Evolutionary conservation across 2,888 invertebrate species (phyloP), one percentile per base, ranked within the genome.

Genomic region (Xanthorhoe designata): DNA sequence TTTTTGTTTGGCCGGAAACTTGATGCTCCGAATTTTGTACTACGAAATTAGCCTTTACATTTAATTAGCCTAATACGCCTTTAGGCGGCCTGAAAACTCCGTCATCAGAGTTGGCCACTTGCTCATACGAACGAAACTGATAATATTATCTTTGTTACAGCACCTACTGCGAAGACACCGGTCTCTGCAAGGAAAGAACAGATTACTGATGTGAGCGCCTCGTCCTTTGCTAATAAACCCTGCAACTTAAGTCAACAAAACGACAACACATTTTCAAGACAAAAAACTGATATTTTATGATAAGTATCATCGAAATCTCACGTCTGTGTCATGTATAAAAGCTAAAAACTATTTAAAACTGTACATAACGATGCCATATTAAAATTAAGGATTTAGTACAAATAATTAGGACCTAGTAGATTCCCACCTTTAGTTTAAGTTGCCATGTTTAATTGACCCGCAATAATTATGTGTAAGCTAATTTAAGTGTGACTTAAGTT

Each of bases 111-210:
- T n/a, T n/a, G n/a, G n/a, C n/a, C n/a, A n/a, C n/a, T n/a, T n/a
- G n/a, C n/a, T n/a, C n/a, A n/a, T n/a, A n/a, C n/a, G n/a, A n/a
- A n/a, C n/a, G n/a, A n/a, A n/a, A n/a, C n/a, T 55, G 24, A 45
- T 24, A 38, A 17, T 2, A 47, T 17, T 19, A n/a, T 59, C n/a
- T 51, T 50, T 59, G 15, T 52, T 52, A 15, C 35, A 59, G 35
- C 62, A 70, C 15, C 38, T 68, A 42, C 24, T 75, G 19, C 94
- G 95, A 64, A 95, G 95, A 75, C 98, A 97, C 83, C 63, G 67
- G 18, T 63, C 67, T 10, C 38, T 35, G 66, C 75, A 58, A 74
- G 78, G 66, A 61, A 45, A 75, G 45, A 78, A 78, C 38, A 62
- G 80, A 5, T 57, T 81, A 38, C 61, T 82, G 9, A 65, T 79